A percentile compares a stretch with the other conserved stretches of the same genome.
Conservation (phyloP, 1,140 invertebrate genomes). For the Araneus ventricosus region DNA sequence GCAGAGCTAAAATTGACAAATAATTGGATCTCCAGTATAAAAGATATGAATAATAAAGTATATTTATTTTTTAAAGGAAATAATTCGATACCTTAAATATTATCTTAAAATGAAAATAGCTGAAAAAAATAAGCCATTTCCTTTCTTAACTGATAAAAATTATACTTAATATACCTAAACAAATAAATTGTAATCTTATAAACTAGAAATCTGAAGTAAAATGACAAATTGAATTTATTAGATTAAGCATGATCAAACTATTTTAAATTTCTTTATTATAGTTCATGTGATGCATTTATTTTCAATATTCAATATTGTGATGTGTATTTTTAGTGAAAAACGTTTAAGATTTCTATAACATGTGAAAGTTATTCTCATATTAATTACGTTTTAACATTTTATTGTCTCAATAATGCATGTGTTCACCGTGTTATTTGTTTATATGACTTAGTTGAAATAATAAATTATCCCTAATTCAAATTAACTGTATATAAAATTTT, state of each 20-base stretch:
- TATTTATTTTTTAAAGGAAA: too few relatives aligned
- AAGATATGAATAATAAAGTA: too few relatives aligned
- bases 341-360: background rate
- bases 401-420: conserved; percentile 10
- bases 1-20: too few relatives aligned
- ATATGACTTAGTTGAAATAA: background rate
- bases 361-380: background rate
- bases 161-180: too few relatives aligned
- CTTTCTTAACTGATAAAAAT: too few relatives aligned
- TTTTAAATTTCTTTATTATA: background rate
- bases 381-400: background rate
- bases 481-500: background rate
- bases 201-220: too few relatives aligned
- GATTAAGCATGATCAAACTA: background rate
- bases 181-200: background rate
- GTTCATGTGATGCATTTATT: background rate
- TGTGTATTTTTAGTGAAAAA: background rate
- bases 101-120: background rate
- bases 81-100: too few relatives aligned
- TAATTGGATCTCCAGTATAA: too few relatives aligned
- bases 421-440: background rate
- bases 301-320: background rate
- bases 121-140: too few relatives aligned
- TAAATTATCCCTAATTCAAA: background rate
- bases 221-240: too few relatives aligned